Percentiles rank a stretch among this genome's conserved stretches.
phyloP scores from a whole-genome alignment of 64 coral and sea anemone species.

The Trachythela sp. region DNA sequence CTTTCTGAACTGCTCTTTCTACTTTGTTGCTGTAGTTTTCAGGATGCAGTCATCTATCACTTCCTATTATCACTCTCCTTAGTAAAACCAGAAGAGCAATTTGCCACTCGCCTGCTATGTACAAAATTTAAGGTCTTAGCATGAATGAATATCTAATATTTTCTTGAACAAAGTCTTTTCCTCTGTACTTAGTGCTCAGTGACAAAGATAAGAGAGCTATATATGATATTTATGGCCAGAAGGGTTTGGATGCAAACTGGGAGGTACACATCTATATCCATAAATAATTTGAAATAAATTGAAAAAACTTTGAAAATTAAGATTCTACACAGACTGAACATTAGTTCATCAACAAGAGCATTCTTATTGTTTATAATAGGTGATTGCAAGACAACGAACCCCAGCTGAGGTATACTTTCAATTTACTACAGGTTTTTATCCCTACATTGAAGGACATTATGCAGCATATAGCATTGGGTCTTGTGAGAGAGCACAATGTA shows the following conservation, averaged over 20 bases:
- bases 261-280: constrained; percentile 45
- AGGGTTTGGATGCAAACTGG: constrained; percentile 85
- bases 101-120: no score
- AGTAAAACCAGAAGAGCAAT: no score
- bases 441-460: no score
- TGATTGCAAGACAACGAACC: constrained; percentile 38
- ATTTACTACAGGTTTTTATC: no score
- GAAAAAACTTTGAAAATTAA: neutral
- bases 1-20: no score
- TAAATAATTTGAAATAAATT: neutral
- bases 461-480: no score
- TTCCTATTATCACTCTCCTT: no score
- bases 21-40: no score
- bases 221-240: constrained; percentile 95
- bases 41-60: no score
- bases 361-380: neutral
- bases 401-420: constrained; percentile 74
- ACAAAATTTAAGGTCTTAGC: no score
- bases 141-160: neutral
- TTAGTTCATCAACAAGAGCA: neutral
- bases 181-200: constrained; percentile 57
- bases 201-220: constrained; percentile 77
- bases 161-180: neutral
- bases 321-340: no score
- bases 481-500: no score